Evolutionary conservation across 1,140 invertebrate species (phyloP), one percentile per base, ranked within the genome.

Genomic region (Drosophila nigrodunni): DNA sequence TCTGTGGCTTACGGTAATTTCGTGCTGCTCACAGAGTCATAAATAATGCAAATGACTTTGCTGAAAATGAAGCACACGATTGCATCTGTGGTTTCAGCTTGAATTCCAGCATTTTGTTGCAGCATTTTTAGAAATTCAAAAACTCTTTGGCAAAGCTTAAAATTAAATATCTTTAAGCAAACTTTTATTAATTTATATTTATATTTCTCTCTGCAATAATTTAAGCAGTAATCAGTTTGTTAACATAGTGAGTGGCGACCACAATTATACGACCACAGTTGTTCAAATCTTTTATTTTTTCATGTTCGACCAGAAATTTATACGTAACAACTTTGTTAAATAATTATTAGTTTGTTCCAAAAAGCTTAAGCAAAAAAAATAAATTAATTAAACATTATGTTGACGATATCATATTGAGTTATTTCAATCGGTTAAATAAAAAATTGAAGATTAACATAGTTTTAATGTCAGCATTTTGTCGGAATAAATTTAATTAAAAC

Each of bases 31-130:
- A 66, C 25, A 59, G 13, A 37, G 30, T 68, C 64, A 66, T 87
- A 78, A 78, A 87, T 87, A 87, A 86, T 85, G 68, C 68, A 83
- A 67, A 37, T 69, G 57, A 74, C 46, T 66, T 34, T 60, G 9
- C 37, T 39, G 64, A 46, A 73, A 74, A 41, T 54, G 37, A 59
- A 76, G 66, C 71, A 60, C 65, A 61, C 67, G 65, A 74, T 81
- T 73, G 60, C 41, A 44, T 41, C 47, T 57, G 52, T 21, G 50
- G 41, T 47, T 70, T 35, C 43, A 34, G 50, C 30, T 60, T 52
- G 25, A 60, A 61, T 41, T 2, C 39, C 46, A 3, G 7, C 18
- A 8, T 47, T 52, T 52, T n/a, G 50, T 13, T 52, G 50, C 50
- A 52, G 34, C 11, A 34, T 11, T 25, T 49, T 49, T 18, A 21